Base-by-base conservation (phyloP, 2,113 vertebrate genomes). In the Anthoscopus minutus region DNA sequence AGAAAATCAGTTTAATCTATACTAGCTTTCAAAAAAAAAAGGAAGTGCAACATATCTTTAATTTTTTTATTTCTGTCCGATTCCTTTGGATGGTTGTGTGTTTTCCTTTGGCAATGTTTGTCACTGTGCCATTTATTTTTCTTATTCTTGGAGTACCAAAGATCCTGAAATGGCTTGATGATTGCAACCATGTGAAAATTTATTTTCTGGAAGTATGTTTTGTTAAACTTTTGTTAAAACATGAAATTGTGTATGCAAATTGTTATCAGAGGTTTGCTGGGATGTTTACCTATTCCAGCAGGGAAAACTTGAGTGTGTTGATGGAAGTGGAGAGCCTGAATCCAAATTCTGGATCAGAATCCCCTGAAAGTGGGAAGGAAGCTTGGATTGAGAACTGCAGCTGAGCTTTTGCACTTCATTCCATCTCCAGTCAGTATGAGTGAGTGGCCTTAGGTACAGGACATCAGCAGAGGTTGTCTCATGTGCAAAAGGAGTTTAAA, bases 81-180 rank as follows among this genome's bases (percentile, higher is more conserved):
- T n/a, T 94, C 86, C 89, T 89, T 96, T 94, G 67, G 71, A 87
- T 70, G 82, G 56, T 62, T 90, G 86, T 94, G 56, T 33, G 35
- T 91, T 91, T 96, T 91, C 60, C 86, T 97, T 96, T 83, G 79
- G 86, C 5, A 13, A 81, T 56, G 80, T 93, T 92, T 94, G 88
- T 97, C 94, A 94, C 66, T 92, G 94, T 98, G 97, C 97, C 96
- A 97, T 97, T 97, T 95, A 94, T 81, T 95, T 96, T 95, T 95
- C 85, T 95, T 97, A 76, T 86, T 85, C 94, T 97, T 94, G 93
- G 92, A 97, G 97, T 98, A 98, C 98, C 98, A 98, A 98, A 98
- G 98, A 98, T 97, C 97, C 97, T 96, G 96, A 97, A 96, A 96
- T 96, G 95, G 96, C 96, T 97, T 96, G 96, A 97, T 94, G 95